Percentiles rank a stretch among this genome's conserved stretches.
Conservation (phyloP, 2,888 invertebrate genomes). For the Pasiphila rectangulata region DNA sequence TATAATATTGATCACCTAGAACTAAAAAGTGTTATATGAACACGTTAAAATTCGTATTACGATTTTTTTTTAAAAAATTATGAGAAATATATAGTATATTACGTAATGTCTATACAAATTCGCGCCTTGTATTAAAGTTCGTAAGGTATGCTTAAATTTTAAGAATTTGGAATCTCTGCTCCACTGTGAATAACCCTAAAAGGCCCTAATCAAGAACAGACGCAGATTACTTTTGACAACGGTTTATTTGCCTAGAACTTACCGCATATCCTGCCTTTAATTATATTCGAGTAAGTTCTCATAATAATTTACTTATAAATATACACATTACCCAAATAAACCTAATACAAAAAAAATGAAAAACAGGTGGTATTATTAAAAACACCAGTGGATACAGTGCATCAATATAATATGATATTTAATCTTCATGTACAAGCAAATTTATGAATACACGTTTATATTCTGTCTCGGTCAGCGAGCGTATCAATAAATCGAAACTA, state of each 20-base stretch:
- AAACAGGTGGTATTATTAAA: slow-evolving; percentile 76
- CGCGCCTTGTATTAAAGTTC: no score
- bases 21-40: no score
- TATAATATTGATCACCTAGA: no score
- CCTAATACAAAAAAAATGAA: slow-evolving; percentile 66
- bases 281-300: slow-evolving; percentile 74
- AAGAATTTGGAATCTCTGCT: background rate
- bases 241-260: slow-evolving; percentile 78
- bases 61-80: no score
- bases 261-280: slow-evolving; percentile 69
- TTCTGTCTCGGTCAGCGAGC: slow-evolving; percentile 61
- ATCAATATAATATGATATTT: slow-evolving; percentile 89
- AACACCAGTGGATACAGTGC: slow-evolving; percentile 83
- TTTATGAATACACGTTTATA: slow-evolving; percentile 81
- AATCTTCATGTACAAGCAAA: slow-evolving; percentile 89
- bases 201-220: slow-evolving; percentile 66
- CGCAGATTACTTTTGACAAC: slow-evolving; percentile 65
- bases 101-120: no score
- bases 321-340: slow-evolving; percentile 78
- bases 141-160: no score
- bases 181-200: background rate
- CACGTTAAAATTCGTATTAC: no score
- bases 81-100: no score
- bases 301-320: slow-evolving; percentile 79
- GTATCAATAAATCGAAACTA: slow-evolving; percentile 60